phyloP scores from a whole-genome alignment of 2,888 invertebrate species.

The Xylophagus ater region DNA sequence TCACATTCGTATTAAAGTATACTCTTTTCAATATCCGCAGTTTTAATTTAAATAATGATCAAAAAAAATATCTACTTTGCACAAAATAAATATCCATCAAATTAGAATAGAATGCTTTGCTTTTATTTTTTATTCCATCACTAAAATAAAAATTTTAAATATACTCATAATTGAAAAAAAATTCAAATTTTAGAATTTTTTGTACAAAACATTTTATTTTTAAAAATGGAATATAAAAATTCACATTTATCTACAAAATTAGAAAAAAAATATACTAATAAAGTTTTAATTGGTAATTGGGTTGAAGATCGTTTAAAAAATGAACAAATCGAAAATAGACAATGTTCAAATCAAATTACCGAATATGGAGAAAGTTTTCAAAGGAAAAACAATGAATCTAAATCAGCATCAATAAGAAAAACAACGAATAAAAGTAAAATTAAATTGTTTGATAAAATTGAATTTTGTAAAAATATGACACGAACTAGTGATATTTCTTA shows the following conservation, averaged over 20 bases:
- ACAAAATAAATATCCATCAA: no score
- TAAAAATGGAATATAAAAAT: constrained; percentile 11
- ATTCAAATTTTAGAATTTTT: no score
- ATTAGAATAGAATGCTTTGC: no score
- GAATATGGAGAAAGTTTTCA: constrained; percentile 11
- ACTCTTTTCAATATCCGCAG: no score
- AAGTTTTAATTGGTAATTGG: constrained; percentile 24
- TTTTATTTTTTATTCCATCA: no score
- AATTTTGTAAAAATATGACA: constrained; percentile 10
- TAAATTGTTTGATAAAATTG: constrained; percentile 2
- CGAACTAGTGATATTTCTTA: constrained; percentile 9
- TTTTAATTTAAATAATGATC: no score
- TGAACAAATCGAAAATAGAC: background rate
- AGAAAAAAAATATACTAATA: constrained; percentile 17
- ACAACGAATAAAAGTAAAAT: constrained; percentile 1
- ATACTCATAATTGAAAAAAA: no score
- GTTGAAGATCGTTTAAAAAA: constrained; percentile 20
- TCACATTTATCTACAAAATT: constrained; percentile 14
- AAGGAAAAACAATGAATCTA: background rate
- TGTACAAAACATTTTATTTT: no score
- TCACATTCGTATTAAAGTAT: no score
- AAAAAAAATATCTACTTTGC: no score
- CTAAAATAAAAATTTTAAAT: no score
- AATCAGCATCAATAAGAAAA: background rate
- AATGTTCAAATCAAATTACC: constrained; percentile 1